Evolutionary conservation across 1,140 invertebrate species (phyloP), one percentile per base, ranked within the genome.

Genomic region (Drosophila varians): DNA sequence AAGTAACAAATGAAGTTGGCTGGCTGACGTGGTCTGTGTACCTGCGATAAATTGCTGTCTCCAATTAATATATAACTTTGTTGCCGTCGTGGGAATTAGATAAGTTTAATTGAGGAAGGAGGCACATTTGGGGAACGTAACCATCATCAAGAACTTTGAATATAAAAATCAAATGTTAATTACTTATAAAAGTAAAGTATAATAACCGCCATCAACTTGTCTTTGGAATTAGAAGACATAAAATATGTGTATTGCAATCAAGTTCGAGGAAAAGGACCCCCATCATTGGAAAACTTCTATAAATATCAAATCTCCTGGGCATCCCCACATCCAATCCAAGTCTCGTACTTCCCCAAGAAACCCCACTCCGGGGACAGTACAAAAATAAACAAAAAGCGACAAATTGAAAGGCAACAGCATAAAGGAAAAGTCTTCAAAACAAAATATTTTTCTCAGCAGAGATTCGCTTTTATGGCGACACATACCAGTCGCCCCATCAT

Each of bases 371-470:
- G 6, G 21, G 9, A 60, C 19, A 36, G 40, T 38, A 61, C 26
- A 57, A 83, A 80, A 78, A 75, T 72, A 84, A 77, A 78, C 25
- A 47, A 47, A 65, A 38, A 54, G 28, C n/a, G 43, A 80, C 72
- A 74, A 77, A 65, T 52, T 31, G 28, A 48, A 40, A 47, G 26
- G 14, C 34, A 25, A 36, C 21, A 40, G 46, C 36, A 25, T 40
- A 26, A 19, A 34, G 31, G 18, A 43, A 45, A 74, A 38, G 16
- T 47, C 56, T 36, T 12, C n/a, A 31, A 55, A 43, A 38, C 18
- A 47, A 66, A 34, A 55, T 47, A 40, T 42, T 73, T 57, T 53
- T 26, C 26, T 31, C 28, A 3, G 1, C 16, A 38, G 46, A 3
- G 40, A 18, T 49, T 47, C 38, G 25, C 16, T 76, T 60, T 47